These are phyloP conservation scores for Apus apus DNA, from an alignment of 2,113 vertebrate genomes.

Conservation along the genomic window DNA sequence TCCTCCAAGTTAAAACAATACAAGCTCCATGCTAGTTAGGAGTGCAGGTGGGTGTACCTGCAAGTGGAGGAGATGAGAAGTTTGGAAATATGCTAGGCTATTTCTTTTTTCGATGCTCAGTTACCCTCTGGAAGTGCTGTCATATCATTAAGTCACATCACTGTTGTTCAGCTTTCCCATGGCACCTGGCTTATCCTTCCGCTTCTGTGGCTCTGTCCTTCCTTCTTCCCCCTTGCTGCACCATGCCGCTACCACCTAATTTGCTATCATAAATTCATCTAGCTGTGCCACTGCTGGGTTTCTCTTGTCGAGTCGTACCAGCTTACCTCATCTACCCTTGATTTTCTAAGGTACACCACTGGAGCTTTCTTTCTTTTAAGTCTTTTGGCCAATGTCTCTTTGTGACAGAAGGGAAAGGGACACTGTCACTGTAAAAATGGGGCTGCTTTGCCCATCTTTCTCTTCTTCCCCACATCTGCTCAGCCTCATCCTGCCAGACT, in stretches of 20 bases:
- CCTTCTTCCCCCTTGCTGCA: background rate
- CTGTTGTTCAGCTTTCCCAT: background rate
- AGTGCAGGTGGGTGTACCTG: background rate
- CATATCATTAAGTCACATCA: background rate
- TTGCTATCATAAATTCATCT: background rate
- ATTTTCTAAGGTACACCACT: background rate
- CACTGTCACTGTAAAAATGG: background rate
- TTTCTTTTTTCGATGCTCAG: background rate
- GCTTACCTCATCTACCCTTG: background rate
- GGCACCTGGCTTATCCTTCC: background rate
- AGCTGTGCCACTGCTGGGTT: background rate
- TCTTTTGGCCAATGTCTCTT: background rate
- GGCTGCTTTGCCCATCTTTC: background rate
- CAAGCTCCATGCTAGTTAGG: background rate
- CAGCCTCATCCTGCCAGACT: background rate
- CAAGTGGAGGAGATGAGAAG: background rate
- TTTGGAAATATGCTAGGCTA: background rate
- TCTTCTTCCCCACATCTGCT: background rate
- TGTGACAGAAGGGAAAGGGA: background rate
- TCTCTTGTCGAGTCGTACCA: background rate
- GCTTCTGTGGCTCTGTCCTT: background rate
- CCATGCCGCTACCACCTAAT: background rate
- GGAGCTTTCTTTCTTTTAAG: background rate
- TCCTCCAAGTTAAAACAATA: background rate
- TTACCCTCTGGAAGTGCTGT: background rate